Percentiles rank a stretch among this genome's conserved stretches.
These are phyloP conservation scores for Mus spretus DNA, from an alignment of 2,797 vertebrate genomes.

Conservation along the genomic window DNA sequence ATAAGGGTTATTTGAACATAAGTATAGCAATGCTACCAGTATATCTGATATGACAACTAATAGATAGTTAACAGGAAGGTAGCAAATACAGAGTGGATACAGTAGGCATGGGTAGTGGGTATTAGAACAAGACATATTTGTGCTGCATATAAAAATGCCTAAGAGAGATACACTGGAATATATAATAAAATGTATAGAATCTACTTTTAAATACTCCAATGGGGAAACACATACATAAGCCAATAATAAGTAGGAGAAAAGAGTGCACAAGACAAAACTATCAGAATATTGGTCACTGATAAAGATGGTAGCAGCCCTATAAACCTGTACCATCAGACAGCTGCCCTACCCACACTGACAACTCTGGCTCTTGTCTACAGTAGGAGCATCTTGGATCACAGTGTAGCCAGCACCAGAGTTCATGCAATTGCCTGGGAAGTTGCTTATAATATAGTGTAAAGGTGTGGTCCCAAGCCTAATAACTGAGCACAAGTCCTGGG, in stretches of 20 bases:
- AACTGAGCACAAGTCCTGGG: background rate
- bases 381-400: background rate
- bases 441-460: background rate
- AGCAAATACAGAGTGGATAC: background rate
- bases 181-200: background rate
- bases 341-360: background rate
- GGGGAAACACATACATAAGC: background rate
- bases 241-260: slow-evolving; percentile 17
- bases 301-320: background rate
- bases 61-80: background rate
- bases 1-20: background rate
- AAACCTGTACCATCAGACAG: too few species aligned
- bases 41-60: background rate
- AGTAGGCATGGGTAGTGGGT: background rate
- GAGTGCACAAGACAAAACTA: background rate
- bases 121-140: background rate
- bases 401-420: accelerated
- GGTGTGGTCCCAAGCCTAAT: background rate
- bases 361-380: background rate
- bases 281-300: background rate
- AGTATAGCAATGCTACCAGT: background rate
- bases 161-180: background rate
- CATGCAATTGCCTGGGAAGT: background rate
- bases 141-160: background rate
- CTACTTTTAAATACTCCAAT: slow-evolving; percentile 2